phyloP scores from a whole-genome alignment of 2,888 invertebrate genomes.

The Rhorus exstirpatorius region DNA sequence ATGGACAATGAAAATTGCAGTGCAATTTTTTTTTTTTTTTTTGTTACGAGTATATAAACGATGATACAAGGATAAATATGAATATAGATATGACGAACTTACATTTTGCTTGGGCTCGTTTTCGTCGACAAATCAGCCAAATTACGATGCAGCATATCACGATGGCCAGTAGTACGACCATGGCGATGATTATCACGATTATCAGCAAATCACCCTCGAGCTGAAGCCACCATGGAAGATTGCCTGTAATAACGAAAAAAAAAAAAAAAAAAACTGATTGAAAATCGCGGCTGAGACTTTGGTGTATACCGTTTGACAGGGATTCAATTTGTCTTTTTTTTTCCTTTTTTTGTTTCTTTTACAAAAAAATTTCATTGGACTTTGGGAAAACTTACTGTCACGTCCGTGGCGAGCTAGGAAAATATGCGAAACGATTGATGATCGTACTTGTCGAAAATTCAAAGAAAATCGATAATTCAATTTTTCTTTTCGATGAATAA shows the following conservation, averaged over 20 bases:
- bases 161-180: constrained; percentile 90
- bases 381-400: constrained; percentile 66
- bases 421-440: constrained; percentile 54
- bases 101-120: constrained; percentile 94
- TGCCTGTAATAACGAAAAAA: constrained; percentile 89
- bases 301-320: neutral
- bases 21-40: neutral
- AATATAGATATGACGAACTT: constrained; percentile 88
- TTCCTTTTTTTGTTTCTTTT: neutral
- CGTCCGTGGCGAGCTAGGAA: constrained; percentile 73
- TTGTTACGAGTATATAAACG: neutral
- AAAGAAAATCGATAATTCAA: neutral
- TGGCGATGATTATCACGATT: constrained; percentile 91
- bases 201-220: constrained; percentile 93
- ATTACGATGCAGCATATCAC: constrained; percentile 94
- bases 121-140: constrained; percentile 94
- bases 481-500: constrained; percentile 3
- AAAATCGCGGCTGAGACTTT: neutral
- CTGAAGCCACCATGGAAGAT: constrained; percentile 92
- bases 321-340: too few relatives aligned
- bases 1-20: constrained; percentile 11
- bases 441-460: constrained; percentile 37
- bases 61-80: neutral
- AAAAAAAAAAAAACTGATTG: constrained; percentile 21
- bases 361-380: too few relatives aligned